Percentiles rank a stretch among this genome's conserved stretches.
Evolutionary conservation across 2,113 vertebrate species (phyloP).

Genomic region (Hippotragus niger): DNA sequence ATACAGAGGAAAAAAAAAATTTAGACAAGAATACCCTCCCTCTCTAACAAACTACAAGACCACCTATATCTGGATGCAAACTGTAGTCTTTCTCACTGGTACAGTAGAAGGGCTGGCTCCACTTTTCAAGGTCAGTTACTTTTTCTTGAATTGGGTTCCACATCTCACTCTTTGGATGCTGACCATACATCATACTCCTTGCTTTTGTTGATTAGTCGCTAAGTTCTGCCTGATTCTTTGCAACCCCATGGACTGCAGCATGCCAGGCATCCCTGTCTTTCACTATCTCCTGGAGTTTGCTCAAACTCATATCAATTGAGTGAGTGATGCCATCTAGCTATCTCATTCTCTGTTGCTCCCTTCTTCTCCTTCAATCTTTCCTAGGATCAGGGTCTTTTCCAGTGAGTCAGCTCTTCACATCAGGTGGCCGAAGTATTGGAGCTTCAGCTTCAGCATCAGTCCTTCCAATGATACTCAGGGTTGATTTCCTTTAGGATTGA

Average conservation of each 20-base stretch:
- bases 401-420: neutral
- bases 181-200: neutral
- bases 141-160: neutral
- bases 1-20: neutral
- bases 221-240: neutral
- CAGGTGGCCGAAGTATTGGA: neutral
- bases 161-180: neutral
- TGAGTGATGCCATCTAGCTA: neutral
- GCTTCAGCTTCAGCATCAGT: neutral
- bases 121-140: neutral
- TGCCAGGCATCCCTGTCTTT: neutral
- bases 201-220: fast-evolving
- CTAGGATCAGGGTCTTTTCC: neutral
- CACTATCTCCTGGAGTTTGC: neutral
- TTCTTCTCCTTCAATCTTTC: neutral
- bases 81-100: neutral
- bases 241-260: neutral
- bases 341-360: neutral
- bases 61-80: neutral
- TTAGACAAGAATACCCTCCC: neutral
- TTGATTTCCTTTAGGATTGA: neutral
- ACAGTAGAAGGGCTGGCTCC: neutral
- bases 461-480: neutral
- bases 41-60: neutral
- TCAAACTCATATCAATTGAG: neutral